phyloP scores from a whole-genome alignment of 2,797 vertebrate genomes.

The Sternarchorhynchus goeldii region DNA sequence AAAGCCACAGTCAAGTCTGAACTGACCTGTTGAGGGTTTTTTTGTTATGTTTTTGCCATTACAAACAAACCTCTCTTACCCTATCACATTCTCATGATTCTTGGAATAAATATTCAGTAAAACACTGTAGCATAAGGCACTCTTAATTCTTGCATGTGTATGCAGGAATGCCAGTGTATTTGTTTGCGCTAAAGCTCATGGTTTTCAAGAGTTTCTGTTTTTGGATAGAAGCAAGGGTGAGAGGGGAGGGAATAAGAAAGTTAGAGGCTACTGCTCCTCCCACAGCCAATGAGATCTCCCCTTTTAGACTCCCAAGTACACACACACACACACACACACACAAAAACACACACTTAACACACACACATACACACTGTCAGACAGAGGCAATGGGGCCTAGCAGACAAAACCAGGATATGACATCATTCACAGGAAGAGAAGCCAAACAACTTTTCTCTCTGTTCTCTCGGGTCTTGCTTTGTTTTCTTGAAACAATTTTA shows the following conservation, averaged over 20 bases:
- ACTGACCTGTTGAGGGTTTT: not conserved
- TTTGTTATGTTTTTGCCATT: not conserved
- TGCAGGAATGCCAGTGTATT: not conserved
- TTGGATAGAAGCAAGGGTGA: constrained; percentile 29
- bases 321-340: constrained; percentile 49
- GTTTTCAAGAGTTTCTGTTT: constrained; percentile 18
- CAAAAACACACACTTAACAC: constrained; percentile 32
- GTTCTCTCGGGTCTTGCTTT: constrained; percentile 52
- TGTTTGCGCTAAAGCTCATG: not conserved
- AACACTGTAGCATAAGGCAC: too few species aligned
- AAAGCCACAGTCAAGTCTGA: not conserved
- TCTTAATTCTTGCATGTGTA: not conserved
- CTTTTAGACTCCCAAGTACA: constrained; percentile 54
- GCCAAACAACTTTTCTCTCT: constrained; percentile 71
- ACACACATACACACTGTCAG: constrained; percentile 42
- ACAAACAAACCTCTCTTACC: too few species aligned
- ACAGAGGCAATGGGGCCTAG: constrained; percentile 53
- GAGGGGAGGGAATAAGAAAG: constrained; percentile 43
- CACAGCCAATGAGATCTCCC: constrained; percentile 56
- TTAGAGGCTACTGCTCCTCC: constrained; percentile 58
- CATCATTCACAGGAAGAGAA: constrained; percentile 83
- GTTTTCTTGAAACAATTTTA: constrained; percentile 56
- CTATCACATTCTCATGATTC: not conserved
- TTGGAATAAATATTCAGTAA: not conserved
- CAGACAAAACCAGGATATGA: constrained; percentile 90